Base-by-base conservation (phyloP, 2,797 vertebrate species). In the Mionectes olivaceus region DNA sequence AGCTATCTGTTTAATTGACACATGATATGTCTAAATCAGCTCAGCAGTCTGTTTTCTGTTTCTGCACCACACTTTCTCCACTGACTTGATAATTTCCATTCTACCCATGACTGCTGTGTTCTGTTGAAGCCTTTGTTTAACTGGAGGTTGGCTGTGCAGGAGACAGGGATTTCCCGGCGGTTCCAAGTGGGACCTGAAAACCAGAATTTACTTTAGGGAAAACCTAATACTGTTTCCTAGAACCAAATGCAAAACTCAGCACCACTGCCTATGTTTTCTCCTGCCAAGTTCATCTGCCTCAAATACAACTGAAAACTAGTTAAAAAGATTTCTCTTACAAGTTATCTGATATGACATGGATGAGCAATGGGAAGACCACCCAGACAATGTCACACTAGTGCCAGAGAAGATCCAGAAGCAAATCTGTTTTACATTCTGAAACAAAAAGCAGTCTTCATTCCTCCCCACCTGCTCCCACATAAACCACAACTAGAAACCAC, bases 371-470 rank as follows among this genome's bases (percentile, higher is more conserved):
- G 65, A 80, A 86, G 94, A 75, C 83, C 93, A 93, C 85, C 91
- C 89, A 93, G 53, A 80, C 0, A 2, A 71, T 57, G 64, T 85
- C 84, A 94, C 37, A 64, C 30, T 25, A n/a, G 52, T 21, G 37
- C 82, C 84, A 85, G 89, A 93, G 85, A 85, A 91, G 87, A 92
- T 83, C 68, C 93, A 95, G 93, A 92, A 92, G 71, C 44, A 70
- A 89, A 24, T 37, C 89, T 93, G 83, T 50, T 86, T 95, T 81
- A 71, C 23, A 9, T 84, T 89, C 69, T 69, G 75, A 88, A 82
- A 49, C 23, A 82, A 53, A 93, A 68, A 91, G 14, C 24, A 86
- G 32, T 27, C 53, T 85, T 90, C 74, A 87, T 55, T 81, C 64
- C 61, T 71, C 28, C 71, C 53, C 82, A 96, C 83, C 82, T 96